phyloP scores from a whole-genome alignment of 2,113 vertebrate genomes.

The Anser cygnoides region DNA sequence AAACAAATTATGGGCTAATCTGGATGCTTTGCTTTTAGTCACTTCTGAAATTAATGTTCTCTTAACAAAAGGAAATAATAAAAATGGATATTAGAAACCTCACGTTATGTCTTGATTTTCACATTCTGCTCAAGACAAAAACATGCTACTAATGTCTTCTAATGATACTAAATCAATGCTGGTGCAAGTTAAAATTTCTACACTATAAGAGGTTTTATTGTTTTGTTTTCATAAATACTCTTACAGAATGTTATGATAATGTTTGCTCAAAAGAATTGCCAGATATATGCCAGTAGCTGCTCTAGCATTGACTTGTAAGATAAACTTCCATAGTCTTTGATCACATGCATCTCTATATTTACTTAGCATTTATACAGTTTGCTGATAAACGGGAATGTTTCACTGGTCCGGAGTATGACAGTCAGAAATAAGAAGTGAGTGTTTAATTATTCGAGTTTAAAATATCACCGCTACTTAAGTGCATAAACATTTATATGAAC shows the following conservation, averaged over 20 bases:
- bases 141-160: neutral
- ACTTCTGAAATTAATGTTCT: neutral
- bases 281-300: neutral
- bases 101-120: neutral
- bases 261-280: neutral
- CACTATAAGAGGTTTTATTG: neutral
- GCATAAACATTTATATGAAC: slow-evolving; percentile 13
- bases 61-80: neutral
- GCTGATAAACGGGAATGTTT: neutral
- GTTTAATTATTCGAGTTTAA: slow-evolving; percentile 1
- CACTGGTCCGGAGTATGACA: neutral
- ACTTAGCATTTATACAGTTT: neutral
- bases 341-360: neutral
- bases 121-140: neutral
- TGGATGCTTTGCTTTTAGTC: neutral
- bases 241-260: neutral
- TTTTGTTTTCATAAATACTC: neutral
- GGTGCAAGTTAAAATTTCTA: neutral
- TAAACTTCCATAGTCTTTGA: neutral
- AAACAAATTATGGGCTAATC: neutral
- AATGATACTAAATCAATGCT: neutral
- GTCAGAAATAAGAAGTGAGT: neutral
- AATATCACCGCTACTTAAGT: neutral
- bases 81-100: neutral
- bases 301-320: neutral